Base-by-base conservation (phyloP, 2,797 vertebrate species). In the Urocyon cinereoargenteus region DNA sequence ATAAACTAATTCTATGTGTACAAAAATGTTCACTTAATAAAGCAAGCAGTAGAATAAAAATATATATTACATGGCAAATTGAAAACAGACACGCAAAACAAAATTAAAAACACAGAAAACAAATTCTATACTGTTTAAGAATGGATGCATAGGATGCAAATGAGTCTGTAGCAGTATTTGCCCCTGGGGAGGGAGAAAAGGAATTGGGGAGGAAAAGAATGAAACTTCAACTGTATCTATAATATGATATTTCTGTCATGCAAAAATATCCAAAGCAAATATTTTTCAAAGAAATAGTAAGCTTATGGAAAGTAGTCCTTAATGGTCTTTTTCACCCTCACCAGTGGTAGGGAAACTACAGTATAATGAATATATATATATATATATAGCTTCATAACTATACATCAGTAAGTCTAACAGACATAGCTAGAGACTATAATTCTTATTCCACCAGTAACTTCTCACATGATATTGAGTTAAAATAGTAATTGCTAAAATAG, bases 251-350 rank as follows among this genome's bases (percentile, higher is more conserved):
- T 77, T 77, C 26, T 91, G 85, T 90, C 26, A 84, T 6, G 84
- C 16, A 90, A 86, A 97, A 72, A 55, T 24, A 73, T 53, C 61
- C 11, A 72, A 64, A 94, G 73, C 5, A 70, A 36, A 31, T 24
- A 49, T 18, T 75, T 81, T 87, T 72, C 82, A 73, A 61, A 91
- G 12, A 86, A 86, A 90, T 8, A 83, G 5, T 85, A 26, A 96
- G 75, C 53, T 87, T 66, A 73, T 40, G 5, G 9, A 82, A 75
- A 83, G 15, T 19, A 4, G 34, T 85, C 78, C 13, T 85, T 79
- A 19, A 53, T 15, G 36, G 10, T 36, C 66, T 49, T 72, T 75
- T 85, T 83, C 18, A n/a, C 5, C 21, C 5, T 90, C 28, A 77
- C 10, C 31, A 68, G 62, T 18, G 31, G 53, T 21, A 75, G 6